phyloP scores from a whole-genome alignment of 2,888 invertebrate species.

The Harpalus rufipes region DNA sequence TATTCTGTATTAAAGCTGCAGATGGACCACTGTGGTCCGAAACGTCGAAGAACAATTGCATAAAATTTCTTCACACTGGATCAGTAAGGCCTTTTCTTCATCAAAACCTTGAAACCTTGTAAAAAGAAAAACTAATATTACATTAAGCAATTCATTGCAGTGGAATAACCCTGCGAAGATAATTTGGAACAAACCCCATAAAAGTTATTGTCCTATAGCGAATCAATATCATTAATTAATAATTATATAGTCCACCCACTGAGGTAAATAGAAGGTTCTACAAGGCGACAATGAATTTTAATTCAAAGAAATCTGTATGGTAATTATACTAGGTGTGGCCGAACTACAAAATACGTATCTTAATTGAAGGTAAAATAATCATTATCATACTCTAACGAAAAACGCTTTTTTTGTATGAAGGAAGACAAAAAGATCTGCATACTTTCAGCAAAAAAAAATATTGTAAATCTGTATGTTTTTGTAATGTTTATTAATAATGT shows the following conservation, averaged over 20 bases:
- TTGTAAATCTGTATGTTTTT: not conserved
- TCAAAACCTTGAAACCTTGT: too few species aligned
- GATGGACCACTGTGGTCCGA: too few species aligned
- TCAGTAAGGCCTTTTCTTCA: too few species aligned
- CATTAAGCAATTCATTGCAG: too few species aligned
- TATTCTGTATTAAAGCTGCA: too few species aligned
- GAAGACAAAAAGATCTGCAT: conserved; percentile 7
- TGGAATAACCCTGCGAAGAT: too few species aligned
- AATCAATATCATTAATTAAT: not conserved
- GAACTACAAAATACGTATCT: conserved; percentile 8
- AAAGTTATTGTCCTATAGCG: not conserved
- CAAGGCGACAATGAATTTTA: conserved; percentile 46
- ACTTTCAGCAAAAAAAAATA: not conserved
- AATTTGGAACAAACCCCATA: too few species aligned
- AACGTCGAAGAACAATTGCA: too few species aligned
- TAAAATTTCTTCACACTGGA: too few species aligned
- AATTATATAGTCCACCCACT: conserved; percentile 28
- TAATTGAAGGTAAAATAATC: conserved; percentile 45
- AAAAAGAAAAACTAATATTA: too few species aligned
- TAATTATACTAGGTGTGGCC: conserved; percentile 24
- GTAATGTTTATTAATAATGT: conserved; percentile 23
- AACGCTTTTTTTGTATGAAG: not conserved
- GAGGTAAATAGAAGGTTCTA: conserved; percentile 25
- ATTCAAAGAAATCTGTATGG: conserved; percentile 42
- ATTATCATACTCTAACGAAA: not conserved